phyloP scores from a whole-genome alignment of 1,140 invertebrate genomes.

The Pantala flavescens region DNA sequence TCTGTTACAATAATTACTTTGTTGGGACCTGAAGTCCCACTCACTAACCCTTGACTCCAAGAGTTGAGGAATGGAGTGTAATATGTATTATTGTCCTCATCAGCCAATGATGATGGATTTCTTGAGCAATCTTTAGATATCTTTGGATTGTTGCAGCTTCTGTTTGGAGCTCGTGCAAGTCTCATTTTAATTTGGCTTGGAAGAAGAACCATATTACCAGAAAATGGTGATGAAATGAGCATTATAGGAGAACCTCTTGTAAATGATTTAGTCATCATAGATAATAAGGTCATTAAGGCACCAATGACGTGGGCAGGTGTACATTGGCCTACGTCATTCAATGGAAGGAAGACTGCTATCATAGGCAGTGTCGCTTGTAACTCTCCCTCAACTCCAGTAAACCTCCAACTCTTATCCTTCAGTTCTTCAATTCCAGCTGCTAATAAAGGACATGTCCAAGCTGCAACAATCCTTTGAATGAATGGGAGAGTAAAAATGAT shows the following conservation, averaged over 20 bases:
- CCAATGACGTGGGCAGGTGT: neutral
- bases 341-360: neutral
- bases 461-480: neutral
- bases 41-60: conserved; percentile 42
- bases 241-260: neutral
- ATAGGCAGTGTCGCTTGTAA: neutral
- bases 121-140: neutral
- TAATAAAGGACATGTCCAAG: neutral
- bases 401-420: neutral
- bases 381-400: neutral
- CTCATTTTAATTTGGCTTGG: no score
- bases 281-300: neutral
- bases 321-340: neutral
- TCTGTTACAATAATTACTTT: conserved; percentile 45
- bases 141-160: no score
- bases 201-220: neutral
- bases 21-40: conserved; percentile 41
- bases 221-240: neutral
- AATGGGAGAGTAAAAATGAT: no score
- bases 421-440: neutral
- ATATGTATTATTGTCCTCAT: no score
- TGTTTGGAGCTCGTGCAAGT: no score
- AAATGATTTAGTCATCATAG: neutral
- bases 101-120: neutral
- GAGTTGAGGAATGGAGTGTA: conserved; percentile 39